Percentiles rank a stretch among this genome's conserved stretches.
Evolutionary conservation across 2,113 vertebrate species (phyloP).

Genomic region (Oreochromis tanganicae): DNA sequence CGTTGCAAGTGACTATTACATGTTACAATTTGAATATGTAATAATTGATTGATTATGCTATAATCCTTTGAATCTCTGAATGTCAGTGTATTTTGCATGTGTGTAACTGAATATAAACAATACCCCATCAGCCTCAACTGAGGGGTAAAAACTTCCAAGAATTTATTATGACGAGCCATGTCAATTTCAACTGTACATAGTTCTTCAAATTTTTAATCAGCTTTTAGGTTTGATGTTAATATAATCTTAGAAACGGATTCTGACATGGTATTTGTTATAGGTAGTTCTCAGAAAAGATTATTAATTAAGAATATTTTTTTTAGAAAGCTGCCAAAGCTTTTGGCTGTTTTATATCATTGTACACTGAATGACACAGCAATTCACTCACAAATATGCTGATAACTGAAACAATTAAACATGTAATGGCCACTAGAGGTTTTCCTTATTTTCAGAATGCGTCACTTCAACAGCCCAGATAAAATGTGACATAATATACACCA

Average conservation of each 20-base stretch:
- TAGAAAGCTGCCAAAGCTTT: not conserved
- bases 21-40: not conserved
- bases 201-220: not conserved
- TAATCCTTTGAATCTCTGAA: not conserved
- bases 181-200: not conserved
- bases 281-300: not conserved
- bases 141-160: not conserved
- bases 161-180: not conserved
- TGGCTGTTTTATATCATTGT: not conserved
- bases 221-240: not conserved
- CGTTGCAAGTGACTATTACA: not conserved
- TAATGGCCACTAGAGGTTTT: not conserved
- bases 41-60: not conserved
- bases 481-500: not conserved
- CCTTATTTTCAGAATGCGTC: not conserved
- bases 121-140: not conserved
- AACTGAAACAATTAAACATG: not conserved
- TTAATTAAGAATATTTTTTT: not conserved
- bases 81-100: not conserved
- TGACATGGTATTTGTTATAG: not conserved
- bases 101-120: not conserved
- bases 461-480: not conserved
- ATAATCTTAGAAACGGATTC: not conserved
- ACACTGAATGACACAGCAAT: not conserved
- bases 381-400: not conserved